Evolutionary conservation across 2,113 vertebrate species (phyloP).

Genomic region (Hipposideros armiger): DNA sequence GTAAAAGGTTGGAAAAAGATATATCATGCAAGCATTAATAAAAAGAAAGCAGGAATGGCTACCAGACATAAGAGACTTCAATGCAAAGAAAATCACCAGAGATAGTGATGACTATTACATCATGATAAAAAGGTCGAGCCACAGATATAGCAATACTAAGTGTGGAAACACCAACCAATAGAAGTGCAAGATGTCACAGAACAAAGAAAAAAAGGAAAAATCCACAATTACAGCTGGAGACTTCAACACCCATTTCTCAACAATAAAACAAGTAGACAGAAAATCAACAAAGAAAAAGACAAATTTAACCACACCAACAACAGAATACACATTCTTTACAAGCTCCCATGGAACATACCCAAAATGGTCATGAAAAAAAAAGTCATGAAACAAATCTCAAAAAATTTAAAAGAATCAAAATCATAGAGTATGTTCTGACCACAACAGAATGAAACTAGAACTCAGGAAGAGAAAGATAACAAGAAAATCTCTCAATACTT

Average conservation of each 20-base stretch:
- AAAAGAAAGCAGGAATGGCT: not conserved
- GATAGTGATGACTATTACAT: not conserved
- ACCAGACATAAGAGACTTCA: not conserved
- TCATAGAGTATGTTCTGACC: not conserved
- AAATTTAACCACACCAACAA: not conserved
- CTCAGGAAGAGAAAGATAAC: not conserved
- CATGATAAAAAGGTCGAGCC: not conserved
- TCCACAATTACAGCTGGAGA: not conserved
- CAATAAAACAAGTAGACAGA: constrained; percentile 23
- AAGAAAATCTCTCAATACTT: not conserved
- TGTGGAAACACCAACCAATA: not conserved
- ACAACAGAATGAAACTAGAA: constrained; percentile 23
- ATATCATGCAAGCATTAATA: not conserved
- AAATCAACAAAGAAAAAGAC: not conserved
- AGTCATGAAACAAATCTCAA: not conserved
- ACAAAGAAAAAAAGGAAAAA: constrained; percentile 1
- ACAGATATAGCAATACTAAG: not conserved
- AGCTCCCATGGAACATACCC: not conserved
- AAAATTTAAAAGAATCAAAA: constrained; percentile 43
- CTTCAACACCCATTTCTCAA: not conserved
- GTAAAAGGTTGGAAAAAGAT: not conserved
- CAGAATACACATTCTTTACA: not conserved
- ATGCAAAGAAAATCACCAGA: not conserved
- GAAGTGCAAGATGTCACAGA: not conserved
- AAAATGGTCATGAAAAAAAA: not conserved